phyloP scores from a whole-genome alignment of 2,113 vertebrate species.

The Narcine bancroftii region DNA sequence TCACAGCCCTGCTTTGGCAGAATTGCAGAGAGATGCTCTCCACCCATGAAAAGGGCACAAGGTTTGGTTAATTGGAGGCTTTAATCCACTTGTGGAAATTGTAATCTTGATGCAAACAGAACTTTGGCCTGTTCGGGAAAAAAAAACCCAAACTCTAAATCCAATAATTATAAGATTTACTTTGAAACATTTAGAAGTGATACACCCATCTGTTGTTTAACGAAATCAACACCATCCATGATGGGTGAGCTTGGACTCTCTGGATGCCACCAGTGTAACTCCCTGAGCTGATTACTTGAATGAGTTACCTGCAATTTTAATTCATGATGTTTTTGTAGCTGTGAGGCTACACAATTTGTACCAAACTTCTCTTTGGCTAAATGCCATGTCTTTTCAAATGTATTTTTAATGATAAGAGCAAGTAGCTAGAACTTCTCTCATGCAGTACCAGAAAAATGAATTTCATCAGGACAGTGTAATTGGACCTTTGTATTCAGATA shows the following conservation, averaged over 20 bases:
- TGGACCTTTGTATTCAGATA: no score
- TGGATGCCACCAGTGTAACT: neutral
- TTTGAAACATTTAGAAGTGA: neutral
- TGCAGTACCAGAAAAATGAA: no score
- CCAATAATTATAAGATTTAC: neutral
- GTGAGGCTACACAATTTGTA: neutral
- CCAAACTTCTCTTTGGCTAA: neutral
- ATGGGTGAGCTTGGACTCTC: neutral
- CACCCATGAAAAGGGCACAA: neutral
- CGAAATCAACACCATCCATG: neutral
- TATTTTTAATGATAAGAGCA: conserved; percentile 5
- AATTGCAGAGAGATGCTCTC: neutral
- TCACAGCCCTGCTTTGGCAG: neutral
- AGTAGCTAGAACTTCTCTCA: no score
- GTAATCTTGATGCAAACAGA: neutral
- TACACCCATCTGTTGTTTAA: neutral
- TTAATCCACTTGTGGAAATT: neutral
- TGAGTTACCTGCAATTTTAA: neutral
- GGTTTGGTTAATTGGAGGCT: neutral
- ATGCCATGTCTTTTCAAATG: neutral
- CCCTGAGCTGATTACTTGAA: neutral
- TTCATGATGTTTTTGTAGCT: neutral
- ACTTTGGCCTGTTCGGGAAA: neutral
- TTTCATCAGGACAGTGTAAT: no score
- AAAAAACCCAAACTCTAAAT: neutral